phyloP scores from a whole-genome alignment of 2,113 vertebrate genomes.

The Okapia johnstoni region DNA sequence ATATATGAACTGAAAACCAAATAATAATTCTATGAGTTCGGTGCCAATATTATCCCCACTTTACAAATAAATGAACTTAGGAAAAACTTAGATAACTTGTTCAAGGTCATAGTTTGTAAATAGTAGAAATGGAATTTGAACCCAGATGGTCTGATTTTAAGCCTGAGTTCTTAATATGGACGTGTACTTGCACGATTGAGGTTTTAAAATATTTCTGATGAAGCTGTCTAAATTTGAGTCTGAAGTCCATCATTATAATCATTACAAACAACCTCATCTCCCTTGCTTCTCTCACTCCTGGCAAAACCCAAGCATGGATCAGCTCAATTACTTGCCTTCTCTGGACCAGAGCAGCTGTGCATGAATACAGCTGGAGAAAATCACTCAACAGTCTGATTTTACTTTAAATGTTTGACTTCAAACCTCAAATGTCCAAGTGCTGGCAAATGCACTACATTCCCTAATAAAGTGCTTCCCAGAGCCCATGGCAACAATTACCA shows the following conservation, averaged over 20 bases:
- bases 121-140: background rate
- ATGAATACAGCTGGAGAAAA: slow-evolving; percentile 26
- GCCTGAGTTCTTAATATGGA: background rate
- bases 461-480: slow-evolving; percentile 1
- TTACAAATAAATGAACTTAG: background rate
- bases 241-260: slow-evolving; percentile 46
- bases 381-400: background rate
- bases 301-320: slow-evolving; percentile 15
- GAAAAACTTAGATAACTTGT: background rate
- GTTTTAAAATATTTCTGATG: slow-evolving; percentile 52
- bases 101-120: background rate
- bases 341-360: slow-evolving; percentile 33
- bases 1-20: background rate
- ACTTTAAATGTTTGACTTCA: slow-evolving; percentile 37
- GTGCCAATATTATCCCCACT: background rate
- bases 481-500: background rate
- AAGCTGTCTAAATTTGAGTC: slow-evolving; percentile 20
- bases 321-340: slow-evolving; percentile 24
- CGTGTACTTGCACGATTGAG: slow-evolving; percentile 14
- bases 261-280: slow-evolving; percentile 10
- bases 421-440: background rate
- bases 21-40: background rate
- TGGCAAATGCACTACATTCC: background rate
- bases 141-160: slow-evolving; percentile 2
- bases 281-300: background rate